Percentiles rank a stretch among this genome's conserved stretches.
phyloP scores from a whole-genome alignment of 2,888 invertebrate genomes.

The Ptychoptera albimana region DNA sequence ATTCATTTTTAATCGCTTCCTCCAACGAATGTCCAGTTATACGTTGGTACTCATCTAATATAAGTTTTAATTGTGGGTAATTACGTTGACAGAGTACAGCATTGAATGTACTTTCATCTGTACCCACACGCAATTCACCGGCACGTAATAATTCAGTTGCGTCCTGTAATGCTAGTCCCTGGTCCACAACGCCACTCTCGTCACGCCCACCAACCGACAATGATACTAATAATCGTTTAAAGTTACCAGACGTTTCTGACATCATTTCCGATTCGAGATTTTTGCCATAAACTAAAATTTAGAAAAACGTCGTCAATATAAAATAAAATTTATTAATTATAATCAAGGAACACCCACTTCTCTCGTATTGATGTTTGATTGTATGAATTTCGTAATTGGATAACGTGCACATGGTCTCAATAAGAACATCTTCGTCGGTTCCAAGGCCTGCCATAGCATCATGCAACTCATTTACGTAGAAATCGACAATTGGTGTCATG shows the following conservation, averaged over 20 bases:
- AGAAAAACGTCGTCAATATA: constrained; percentile 1
- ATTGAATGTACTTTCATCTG: constrained; percentile 78
- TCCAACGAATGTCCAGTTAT: constrained; percentile 67
- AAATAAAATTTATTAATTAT: neutral
- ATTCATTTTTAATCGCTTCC: constrained; percentile 64
- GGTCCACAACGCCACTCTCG: constrained; percentile 62
- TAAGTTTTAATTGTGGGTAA: constrained; percentile 38
- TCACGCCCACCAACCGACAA: constrained; percentile 51
- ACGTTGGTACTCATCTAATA: constrained; percentile 38
- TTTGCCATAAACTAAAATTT: constrained; percentile 51
- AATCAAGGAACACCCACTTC: constrained; percentile 39
- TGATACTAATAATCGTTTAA: constrained; percentile 77
- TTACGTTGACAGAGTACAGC: constrained; percentile 66
- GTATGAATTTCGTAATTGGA: constrained; percentile 70
- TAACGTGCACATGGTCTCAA: constrained; percentile 78
- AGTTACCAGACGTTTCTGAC: constrained; percentile 82
- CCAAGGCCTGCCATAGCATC: constrained; percentile 73
- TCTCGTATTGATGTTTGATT: constrained; percentile 60
- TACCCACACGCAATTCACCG: constrained; percentile 52
- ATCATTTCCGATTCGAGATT: constrained; percentile 68
- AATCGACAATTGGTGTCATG: constrained; percentile 72
- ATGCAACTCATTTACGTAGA: constrained; percentile 67
- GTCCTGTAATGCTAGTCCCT: constrained; percentile 56
- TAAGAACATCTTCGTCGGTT: constrained; percentile 73
- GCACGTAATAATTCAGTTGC: constrained; percentile 66